Base-by-base conservation (phyloP, 2,888 invertebrate genomes). In the Troides oblongomaculatus region DNA sequence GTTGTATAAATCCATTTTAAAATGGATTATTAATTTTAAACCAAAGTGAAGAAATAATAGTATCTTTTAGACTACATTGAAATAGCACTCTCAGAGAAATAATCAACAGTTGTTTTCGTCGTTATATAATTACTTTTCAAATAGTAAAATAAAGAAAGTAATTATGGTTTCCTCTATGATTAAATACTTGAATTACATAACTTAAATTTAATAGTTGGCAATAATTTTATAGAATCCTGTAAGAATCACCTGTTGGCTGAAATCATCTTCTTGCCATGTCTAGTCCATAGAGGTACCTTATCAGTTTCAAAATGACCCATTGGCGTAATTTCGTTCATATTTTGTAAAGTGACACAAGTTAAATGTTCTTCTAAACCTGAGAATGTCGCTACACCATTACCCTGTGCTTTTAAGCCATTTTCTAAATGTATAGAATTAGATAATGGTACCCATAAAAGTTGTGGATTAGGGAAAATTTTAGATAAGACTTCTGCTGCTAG, bases 231-330 rank as follows among this genome's bases (percentile, higher is more conserved):
- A 53, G n/a, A 53, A n/a, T n/a, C 1, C 6, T 53, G n/a, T n/a
- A 18, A 7, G 64, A 53, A n/a, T 78, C 84, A 96, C 90, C 92
- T 93, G 67, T 95, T 89, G 0, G 95, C 86, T 69, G 93, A 93
- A 50, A 98, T 84, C 74, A 94, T 85, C 71, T 93, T 93, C 85
- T 96, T 96, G 59, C 98, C 98, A 74, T 94, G 93, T 78, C 95
- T 94, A 0, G 96, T 95, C 95, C 97, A 98, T 21, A 98, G 79
- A 0, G 97, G 96, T 14, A 97, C 93, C 65, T 94, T 93, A 70
- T 94, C 91, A 65, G 94, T 94, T 74, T 95, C 94, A 84, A 97
- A 96, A 81, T 95, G 95, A 0, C 97, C 97, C 10, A 93, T 76
- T n/a, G 94, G 95, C 6, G 95, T 94, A 25, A 86, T 79, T 77